phyloP scores from a whole-genome alignment of 2,888 invertebrate genomes.

The Dioctria rufipes region DNA sequence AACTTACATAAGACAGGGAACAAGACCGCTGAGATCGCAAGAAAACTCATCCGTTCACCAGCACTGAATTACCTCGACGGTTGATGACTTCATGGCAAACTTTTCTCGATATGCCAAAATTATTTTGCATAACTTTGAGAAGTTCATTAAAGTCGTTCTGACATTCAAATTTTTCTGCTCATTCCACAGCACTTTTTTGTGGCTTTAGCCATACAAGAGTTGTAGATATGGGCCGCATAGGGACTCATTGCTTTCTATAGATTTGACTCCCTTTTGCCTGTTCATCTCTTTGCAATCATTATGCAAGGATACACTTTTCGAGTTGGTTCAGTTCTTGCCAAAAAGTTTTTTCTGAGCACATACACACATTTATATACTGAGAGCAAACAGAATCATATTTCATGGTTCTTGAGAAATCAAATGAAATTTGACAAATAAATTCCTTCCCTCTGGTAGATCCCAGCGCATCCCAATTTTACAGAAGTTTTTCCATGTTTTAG shows the following conservation, averaged over 20 bases:
- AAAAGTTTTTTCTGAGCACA: conserved; percentile 42
- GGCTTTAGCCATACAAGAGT: background rate
- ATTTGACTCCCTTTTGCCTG: background rate
- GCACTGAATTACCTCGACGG: conserved; percentile 2
- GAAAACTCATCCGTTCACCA: conserved; percentile 18
- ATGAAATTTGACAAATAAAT: conserved; percentile 56
- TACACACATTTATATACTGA: conserved; percentile 17
- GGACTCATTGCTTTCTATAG: conserved; percentile 2
- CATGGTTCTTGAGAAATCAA: conserved; percentile 54
- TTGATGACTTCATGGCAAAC: conserved; percentile 33
- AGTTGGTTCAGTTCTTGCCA: conserved; percentile 48
- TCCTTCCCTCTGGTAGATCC: conserved; percentile 15
- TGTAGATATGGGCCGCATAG: background rate
- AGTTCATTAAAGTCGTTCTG: conserved; percentile 52
- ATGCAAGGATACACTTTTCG: conserved; percentile 53
- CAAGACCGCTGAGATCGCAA: conserved; percentile 19
- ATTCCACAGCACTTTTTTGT: background rate
- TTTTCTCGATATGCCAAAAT: conserved; percentile 43
- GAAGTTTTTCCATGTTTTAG: conserved; percentile 16
- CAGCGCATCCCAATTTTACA: conserved; percentile 1
- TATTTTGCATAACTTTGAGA: conserved; percentile 52
- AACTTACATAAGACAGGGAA: background rate
- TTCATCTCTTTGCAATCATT: conserved; percentile 52
- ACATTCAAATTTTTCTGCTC: conserved; percentile 50
- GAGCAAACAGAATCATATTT: conserved; percentile 54